These are phyloP conservation scores for Pholis gunnellus DNA, from an alignment of 2,113 vertebrate species.

Conservation along the genomic window DNA sequence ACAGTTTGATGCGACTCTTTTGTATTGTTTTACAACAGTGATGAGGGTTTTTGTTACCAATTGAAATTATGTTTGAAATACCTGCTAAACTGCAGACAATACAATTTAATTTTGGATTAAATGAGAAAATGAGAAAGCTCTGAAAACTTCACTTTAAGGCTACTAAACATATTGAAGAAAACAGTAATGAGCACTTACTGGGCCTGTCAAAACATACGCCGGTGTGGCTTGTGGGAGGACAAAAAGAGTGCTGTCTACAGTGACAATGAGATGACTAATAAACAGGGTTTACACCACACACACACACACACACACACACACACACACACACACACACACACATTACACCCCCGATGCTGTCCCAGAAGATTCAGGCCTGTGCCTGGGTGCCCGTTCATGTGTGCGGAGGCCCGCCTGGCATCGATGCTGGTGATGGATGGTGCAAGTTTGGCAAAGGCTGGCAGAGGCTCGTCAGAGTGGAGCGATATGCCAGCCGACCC, in stretches of 20 bases:
- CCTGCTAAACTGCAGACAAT: neutral
- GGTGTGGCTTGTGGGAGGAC: slow-evolving; percentile 49
- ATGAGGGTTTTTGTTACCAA: slow-evolving; percentile 15
- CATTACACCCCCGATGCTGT: neutral
- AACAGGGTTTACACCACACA: slow-evolving; percentile 10
- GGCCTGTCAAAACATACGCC: slow-evolving; percentile 51
- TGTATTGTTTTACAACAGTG: neutral
- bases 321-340: neutral
- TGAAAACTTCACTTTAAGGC: neutral
- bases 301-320: neutral
- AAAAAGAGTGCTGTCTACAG: slow-evolving; percentile 63
- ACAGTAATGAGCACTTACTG: slow-evolving; percentile 47
- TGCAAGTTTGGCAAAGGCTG: slow-evolving; percentile 50
- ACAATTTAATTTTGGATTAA: neutral
- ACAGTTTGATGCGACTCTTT: slow-evolving; percentile 3
- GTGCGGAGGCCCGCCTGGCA: slow-evolving; percentile 50
- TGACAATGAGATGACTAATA: slow-evolving; percentile 57
- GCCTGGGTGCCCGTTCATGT: slow-evolving; percentile 47
- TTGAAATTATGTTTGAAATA: neutral
- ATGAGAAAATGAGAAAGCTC: neutral
- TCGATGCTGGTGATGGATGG: slow-evolving; percentile 56
- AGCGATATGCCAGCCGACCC: slow-evolving; percentile 43
- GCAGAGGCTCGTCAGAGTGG: slow-evolving; percentile 47
- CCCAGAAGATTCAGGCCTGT: slow-evolving; percentile 22
- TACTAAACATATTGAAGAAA: neutral